Conservation (phyloP, 2,797 vertebrate genomes). For the Amniataba percoides region DNA sequence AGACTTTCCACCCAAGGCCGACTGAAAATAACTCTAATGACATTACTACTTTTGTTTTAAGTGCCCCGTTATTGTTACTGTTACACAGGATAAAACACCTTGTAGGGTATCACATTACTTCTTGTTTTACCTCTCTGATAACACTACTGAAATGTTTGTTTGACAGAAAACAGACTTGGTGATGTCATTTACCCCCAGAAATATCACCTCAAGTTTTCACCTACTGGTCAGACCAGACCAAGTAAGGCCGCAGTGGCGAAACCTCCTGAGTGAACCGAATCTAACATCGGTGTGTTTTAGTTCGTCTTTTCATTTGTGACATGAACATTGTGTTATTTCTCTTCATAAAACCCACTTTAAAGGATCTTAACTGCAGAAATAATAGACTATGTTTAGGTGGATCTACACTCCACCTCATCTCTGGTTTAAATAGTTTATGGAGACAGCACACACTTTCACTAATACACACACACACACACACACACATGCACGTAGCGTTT, state of each 20-base stretch:
- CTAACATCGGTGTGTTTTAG: neutral
- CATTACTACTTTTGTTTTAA: neutral
- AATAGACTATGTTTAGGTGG: neutral
- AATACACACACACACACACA: constrained; percentile 30
- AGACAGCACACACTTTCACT: constrained; percentile 56
- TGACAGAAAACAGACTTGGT: neutral
- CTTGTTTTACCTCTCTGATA: neutral
- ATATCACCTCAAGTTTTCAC: neutral
- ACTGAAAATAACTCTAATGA: neutral
- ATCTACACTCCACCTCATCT: constrained; percentile 26
- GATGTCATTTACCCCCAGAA: neutral
- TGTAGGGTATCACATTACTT: neutral
- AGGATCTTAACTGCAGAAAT: constrained; percentile 13
- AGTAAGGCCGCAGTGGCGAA: neutral
- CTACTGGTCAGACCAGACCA: neutral
- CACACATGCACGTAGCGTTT: neutral
- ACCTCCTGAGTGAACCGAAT: neutral
- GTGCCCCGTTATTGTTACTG: neutral
- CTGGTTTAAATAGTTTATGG: constrained; percentile 52
- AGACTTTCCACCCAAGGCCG: neutral
- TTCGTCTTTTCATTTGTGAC: neutral
- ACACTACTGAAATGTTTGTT: neutral
- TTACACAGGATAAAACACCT: neutral
- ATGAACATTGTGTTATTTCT: constrained; percentile 4
- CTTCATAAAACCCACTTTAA: constrained; percentile 9